These are phyloP conservation scores for Mixornis gularis DNA, from an alignment of 2,113 vertebrate genomes.

Conservation along the genomic window DNA sequence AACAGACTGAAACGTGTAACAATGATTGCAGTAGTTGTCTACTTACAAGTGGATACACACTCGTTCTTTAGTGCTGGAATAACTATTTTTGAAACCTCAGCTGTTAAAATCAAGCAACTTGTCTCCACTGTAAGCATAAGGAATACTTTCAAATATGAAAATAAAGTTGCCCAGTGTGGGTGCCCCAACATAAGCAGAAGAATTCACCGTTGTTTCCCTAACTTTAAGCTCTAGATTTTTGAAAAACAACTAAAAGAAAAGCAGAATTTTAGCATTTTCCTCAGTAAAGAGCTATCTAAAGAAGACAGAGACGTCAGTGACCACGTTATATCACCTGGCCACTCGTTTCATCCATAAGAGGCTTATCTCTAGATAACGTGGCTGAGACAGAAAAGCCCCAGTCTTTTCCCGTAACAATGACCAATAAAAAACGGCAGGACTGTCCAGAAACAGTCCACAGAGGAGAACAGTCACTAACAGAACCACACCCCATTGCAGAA, in stretches of 20 bases:
- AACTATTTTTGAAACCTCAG: background rate
- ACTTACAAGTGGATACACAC: background rate
- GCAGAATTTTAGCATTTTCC: background rate
- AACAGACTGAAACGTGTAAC: background rate
- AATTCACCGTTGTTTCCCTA: background rate
- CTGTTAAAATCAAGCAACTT: background rate
- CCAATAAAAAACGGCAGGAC: background rate
- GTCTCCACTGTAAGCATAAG: background rate
- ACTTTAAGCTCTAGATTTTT: background rate
- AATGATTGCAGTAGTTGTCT: background rate
- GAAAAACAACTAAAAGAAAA: background rate
- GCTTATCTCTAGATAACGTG: background rate
- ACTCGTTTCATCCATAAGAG: background rate
- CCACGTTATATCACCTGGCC: rapidly evolving
- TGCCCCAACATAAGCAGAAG: background rate
- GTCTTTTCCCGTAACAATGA: background rate
- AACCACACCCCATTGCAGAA: background rate
- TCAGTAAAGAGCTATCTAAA: background rate
- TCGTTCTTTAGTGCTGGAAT: background rate
- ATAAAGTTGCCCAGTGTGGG: background rate
- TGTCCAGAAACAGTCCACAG: background rate
- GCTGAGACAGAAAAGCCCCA: background rate
- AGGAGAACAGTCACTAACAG: background rate
- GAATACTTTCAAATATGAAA: background rate
- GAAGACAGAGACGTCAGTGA: background rate